A percentile compares a stretch with the other conserved stretches of the same genome.
phyloP scores from a whole-genome alignment of 2,888 invertebrate genomes.

The Drymonia ruficornis region DNA sequence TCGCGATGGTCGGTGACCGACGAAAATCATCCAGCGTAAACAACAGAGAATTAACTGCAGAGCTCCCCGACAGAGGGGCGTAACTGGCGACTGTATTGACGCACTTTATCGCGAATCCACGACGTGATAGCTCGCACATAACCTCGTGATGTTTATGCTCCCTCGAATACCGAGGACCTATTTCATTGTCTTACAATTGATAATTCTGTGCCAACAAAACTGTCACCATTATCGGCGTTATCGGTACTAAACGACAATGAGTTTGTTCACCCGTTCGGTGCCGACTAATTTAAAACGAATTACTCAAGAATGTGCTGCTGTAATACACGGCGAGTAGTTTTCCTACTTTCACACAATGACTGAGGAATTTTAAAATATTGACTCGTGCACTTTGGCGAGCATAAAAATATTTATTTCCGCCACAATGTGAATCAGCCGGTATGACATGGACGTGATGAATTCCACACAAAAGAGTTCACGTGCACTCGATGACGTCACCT shows the following conservation, averaged over 20 bases:
- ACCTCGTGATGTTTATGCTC: background rate
- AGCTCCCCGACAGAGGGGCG: conserved; percentile 6
- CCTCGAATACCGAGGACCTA: background rate
- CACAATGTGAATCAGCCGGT: conserved; percentile 65
- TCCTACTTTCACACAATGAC: conserved; percentile 25
- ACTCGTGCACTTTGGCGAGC: conserved; percentile 29
- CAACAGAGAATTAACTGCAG: conserved; percentile 38
- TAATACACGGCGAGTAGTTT: conserved; percentile 25
- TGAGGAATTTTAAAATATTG: conserved; percentile 38
- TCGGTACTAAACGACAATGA: conserved; percentile 44
- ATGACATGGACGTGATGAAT: conserved; percentile 67
- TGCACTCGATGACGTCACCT: conserved; percentile 74
- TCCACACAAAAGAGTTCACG: conserved; percentile 55
- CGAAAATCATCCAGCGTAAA: conserved; percentile 72
- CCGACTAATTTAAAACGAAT: conserved; percentile 45
- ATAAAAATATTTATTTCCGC: conserved; percentile 55
- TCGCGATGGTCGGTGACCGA: conserved; percentile 79
- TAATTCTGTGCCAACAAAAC: conserved; percentile 20
- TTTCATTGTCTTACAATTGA: conserved; percentile 13
- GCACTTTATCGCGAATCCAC: background rate
- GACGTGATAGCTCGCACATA: conserved; percentile 5
- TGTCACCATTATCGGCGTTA: conserved; percentile 43
- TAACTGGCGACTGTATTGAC: background rate
- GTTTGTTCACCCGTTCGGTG: conserved; percentile 51
- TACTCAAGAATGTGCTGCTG: conserved; percentile 42